These are phyloP conservation scores for Ischnus inquisitorius DNA, from an alignment of 2,888 invertebrate species.

Conservation along the genomic window DNA sequence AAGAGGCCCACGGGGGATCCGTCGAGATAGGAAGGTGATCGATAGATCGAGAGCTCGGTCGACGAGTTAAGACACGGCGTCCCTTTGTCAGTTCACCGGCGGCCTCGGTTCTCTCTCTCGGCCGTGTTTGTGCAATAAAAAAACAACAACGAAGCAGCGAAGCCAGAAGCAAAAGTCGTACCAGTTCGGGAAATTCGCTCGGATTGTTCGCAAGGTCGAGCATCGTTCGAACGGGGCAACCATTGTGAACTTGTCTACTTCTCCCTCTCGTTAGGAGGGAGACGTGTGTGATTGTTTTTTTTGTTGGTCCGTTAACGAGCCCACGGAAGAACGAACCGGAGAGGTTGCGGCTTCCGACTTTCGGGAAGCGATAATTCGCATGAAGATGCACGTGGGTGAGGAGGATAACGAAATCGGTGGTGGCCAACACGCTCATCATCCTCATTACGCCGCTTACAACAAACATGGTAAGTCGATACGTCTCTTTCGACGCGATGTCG, in stretches of 20 bases:
- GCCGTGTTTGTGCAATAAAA: slow-evolving; percentile 3
- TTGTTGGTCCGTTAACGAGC: neutral
- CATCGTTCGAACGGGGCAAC: neutral
- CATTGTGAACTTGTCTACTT: slow-evolving; percentile 10
- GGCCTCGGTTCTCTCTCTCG: slow-evolving; percentile 41
- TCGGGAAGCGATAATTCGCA: slow-evolving; percentile 70
- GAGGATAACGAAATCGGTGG: slow-evolving; percentile 77
- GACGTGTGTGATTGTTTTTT: slow-evolving; percentile 22
- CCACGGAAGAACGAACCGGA: slow-evolving; percentile 13
- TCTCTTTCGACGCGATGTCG: no score
- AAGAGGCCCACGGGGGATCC: slow-evolving; percentile 11
- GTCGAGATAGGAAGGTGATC: slow-evolving; percentile 24
- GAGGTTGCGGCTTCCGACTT: slow-evolving; percentile 24
- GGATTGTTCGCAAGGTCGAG: slow-evolving; percentile 9
- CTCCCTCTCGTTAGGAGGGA: neutral
- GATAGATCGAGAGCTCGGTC: slow-evolving; percentile 36
- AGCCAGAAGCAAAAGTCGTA: neutral
- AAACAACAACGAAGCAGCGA: neutral
- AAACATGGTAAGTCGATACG: slow-evolving; percentile 74
- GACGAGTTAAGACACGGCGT: slow-evolving; percentile 6
- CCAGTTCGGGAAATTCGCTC: neutral
- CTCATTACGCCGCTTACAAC: slow-evolving; percentile 75
- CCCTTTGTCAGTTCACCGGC: slow-evolving; percentile 17
- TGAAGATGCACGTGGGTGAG: slow-evolving; percentile 78
- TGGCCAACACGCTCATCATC: slow-evolving; percentile 75